Evolutionary conservation across 2,888 invertebrate genomes (phyloP).

Genomic region (Thyatira batis): DNA sequence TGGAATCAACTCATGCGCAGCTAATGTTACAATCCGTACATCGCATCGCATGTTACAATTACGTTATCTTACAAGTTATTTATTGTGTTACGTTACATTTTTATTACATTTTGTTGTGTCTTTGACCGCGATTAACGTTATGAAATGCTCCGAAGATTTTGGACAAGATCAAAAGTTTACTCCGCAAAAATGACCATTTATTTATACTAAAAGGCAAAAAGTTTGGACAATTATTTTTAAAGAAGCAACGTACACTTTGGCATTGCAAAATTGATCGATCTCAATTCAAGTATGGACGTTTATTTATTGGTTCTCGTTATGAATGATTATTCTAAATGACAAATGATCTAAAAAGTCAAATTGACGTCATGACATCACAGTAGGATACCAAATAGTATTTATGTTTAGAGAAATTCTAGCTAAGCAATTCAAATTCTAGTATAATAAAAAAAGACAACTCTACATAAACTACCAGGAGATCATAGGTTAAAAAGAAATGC

Average conservation of each 20-base stretch:
- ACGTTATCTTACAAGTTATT: neutral
- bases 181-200: no score
- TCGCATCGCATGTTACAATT: constrained; percentile 1
- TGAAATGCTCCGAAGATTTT: neutral
- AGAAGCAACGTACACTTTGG: neutral
- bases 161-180: neutral
- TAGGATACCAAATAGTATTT: neutral
- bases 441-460: neutral
- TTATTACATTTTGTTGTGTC: neutral
- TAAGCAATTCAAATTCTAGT: no score
- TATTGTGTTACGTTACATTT: neutral
- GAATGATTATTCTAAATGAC: neutral
- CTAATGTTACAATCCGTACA: neutral
- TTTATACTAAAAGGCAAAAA: no score
- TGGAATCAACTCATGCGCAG: neutral
- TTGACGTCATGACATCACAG: neutral
- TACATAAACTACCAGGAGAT: neutral
- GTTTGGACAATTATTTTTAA: no score
- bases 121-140: neutral
- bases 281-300: neutral
- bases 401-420: no score
- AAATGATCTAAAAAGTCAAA: neutral
- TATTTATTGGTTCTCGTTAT: neutral
- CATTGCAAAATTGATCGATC: neutral
- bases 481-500: neutral